phyloP scores from a whole-genome alignment of 2,797 vertebrate genomes.

The Leptoclinus maculatus region DNA sequence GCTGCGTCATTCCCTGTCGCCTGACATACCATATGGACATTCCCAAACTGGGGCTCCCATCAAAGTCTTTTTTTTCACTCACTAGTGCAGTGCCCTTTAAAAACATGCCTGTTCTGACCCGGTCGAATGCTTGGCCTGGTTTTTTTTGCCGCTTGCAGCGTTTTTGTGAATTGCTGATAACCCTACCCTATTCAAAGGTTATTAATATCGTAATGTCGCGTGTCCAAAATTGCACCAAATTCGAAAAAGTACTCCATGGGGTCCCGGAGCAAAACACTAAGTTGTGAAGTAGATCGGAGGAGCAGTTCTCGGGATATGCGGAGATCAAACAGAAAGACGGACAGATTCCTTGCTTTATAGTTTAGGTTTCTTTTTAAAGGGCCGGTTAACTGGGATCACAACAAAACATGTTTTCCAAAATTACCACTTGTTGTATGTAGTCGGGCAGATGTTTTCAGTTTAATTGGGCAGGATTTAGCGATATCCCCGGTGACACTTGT shows the following conservation, averaged over 20 bases:
- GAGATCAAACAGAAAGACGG: too few species aligned
- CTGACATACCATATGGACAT: slow-evolving; percentile 31
- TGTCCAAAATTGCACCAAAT: too few species aligned
- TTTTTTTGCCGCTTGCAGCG: too few species aligned
- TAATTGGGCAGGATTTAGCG: background rate
- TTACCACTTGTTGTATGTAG: background rate
- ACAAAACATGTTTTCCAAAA: background rate
- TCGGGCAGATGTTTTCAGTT: background rate
- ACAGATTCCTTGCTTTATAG: too few species aligned
- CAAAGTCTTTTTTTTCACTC: slow-evolving; percentile 10
- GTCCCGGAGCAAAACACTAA: too few species aligned
- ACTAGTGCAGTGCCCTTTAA: background rate
- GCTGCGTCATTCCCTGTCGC: background rate
- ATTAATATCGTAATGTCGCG: too few species aligned
- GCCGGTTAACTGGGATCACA: background rate
- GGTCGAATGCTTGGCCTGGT: too few species aligned
- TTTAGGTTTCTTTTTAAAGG: background rate
- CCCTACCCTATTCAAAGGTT: too few species aligned
- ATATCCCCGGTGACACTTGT: background rate
- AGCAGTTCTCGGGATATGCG: too few species aligned
- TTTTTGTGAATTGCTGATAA: too few species aligned
- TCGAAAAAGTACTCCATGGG: too few species aligned
- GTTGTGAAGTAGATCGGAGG: too few species aligned
- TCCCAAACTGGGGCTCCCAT: slow-evolving; percentile 3
- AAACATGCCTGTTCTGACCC: background rate